A percentile compares a stretch with the other conserved stretches of the same genome.
These are phyloP conservation scores for Cercopithecus mona DNA, from an alignment of 2,113 vertebrate species.

Conservation along the genomic window DNA sequence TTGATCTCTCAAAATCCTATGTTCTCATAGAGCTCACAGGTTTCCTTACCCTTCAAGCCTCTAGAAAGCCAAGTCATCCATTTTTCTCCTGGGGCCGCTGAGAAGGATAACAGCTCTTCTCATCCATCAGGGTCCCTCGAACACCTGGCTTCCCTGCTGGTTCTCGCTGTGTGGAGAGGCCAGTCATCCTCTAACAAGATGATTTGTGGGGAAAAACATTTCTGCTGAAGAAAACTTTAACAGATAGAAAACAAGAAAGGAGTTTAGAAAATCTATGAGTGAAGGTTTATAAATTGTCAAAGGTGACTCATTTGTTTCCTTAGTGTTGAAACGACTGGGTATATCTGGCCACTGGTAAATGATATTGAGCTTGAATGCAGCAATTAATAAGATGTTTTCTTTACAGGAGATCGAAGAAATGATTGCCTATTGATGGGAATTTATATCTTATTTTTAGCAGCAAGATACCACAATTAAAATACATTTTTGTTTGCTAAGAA, in stretches of 20 bases:
- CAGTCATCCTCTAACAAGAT: neutral
- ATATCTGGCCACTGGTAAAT: neutral
- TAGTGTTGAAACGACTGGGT: neutral
- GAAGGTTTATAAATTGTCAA: neutral
- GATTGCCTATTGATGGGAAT: neutral
- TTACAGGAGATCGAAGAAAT: accelerated
- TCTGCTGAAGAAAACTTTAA: neutral
- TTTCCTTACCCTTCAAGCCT: neutral
- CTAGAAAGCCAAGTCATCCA: neutral
- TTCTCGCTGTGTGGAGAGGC: neutral
- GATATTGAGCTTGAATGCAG: neutral
- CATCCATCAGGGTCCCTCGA: no score
- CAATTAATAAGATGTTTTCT: neutral
- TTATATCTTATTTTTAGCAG: neutral
- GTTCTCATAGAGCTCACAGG: neutral
- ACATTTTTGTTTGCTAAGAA: neutral
- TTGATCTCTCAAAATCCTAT: neutral
- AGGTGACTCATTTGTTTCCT: accelerated
- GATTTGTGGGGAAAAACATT: neutral
- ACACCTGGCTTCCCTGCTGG: accelerated
- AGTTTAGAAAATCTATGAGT: neutral
- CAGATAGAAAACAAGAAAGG: accelerated
- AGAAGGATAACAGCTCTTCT: neutral
- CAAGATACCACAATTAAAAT: neutral
- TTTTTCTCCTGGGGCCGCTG: neutral